Conservation (phyloP, 2,888 invertebrate species). For the Cataglyphis livida region DNA sequence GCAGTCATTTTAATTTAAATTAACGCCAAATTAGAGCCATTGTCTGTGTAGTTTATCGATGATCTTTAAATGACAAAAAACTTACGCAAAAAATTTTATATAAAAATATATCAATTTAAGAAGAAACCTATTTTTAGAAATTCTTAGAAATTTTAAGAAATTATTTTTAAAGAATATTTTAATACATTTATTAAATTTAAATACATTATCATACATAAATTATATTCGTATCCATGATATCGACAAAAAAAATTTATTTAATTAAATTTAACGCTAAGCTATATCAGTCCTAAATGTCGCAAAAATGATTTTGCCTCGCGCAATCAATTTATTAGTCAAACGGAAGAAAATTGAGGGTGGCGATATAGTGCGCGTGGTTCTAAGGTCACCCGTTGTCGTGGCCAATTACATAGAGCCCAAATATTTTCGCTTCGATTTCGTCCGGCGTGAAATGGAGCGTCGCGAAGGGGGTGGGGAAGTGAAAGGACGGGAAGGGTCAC, state of each 20-base stretch:
- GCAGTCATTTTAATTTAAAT: neutral
- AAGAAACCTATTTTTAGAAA: neutral
- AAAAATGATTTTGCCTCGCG: neutral
- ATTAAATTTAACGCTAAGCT: slow-evolving; percentile 3
- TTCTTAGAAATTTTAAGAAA: too few relatives aligned
- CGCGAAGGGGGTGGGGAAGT: slow-evolving; percentile 40
- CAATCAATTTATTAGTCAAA: neutral
- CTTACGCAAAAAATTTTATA: neutral
- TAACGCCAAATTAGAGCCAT: neutral
- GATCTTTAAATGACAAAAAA: neutral
- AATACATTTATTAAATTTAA: neutral
- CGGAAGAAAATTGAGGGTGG: neutral
- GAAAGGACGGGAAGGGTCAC: slow-evolving; percentile 65
- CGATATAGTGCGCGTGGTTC: slow-evolving; percentile 33
- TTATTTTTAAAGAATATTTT: neutral
- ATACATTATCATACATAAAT: neutral
- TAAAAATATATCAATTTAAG: neutral
- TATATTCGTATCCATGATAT: neutral
- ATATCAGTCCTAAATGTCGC: neutral
- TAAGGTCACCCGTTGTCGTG: slow-evolving; percentile 59
- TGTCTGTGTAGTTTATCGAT: neutral
- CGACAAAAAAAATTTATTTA: neutral
- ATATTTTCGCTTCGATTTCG: slow-evolving; percentile 79
- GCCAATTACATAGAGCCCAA: slow-evolving; percentile 76
- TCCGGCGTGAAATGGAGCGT: slow-evolving; percentile 78